These are phyloP conservation scores for Pantelozetes paolii DNA, from an alignment of 2,888 invertebrate species.

Conservation along the genomic window DNA sequence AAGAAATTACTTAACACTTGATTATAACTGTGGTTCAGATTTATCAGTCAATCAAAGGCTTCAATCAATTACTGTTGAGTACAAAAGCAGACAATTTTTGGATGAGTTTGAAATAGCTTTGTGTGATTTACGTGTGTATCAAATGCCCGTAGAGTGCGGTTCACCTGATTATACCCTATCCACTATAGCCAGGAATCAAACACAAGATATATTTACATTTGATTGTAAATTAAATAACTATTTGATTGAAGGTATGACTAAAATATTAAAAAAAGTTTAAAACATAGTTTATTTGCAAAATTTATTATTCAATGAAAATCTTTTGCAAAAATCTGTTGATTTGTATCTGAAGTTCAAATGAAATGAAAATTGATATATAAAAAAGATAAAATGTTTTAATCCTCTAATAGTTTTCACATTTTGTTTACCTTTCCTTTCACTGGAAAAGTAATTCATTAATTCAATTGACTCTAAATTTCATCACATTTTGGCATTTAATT, in stretches of 20 bases:
- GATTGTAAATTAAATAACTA: background rate
- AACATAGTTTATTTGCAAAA: no score
- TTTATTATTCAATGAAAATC: no score
- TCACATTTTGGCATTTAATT: no score
- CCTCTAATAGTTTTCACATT: no score
- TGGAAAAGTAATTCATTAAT: no score
- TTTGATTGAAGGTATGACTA: constrained; percentile 16
- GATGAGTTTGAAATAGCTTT: background rate
- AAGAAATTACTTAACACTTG: constrained; percentile 21
- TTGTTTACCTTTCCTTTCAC: no score
- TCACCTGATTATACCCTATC: constrained; percentile 27
- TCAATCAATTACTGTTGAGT: background rate
- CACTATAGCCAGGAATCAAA: background rate
- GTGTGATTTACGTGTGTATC: constrained; percentile 10
- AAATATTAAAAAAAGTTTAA: no score
- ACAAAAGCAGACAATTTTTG: background rate
- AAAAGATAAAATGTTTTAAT: no score
- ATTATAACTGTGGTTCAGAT: background rate
- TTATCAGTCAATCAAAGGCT: background rate
- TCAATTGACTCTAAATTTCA: no score
- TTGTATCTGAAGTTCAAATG: no score
- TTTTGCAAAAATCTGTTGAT: no score
- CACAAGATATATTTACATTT: background rate
- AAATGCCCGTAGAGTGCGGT: background rate
- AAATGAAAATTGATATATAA: no score